Evolutionary conservation across 2,888 invertebrate genomes (phyloP).

Genomic region (Horisme vitalbata): DNA sequence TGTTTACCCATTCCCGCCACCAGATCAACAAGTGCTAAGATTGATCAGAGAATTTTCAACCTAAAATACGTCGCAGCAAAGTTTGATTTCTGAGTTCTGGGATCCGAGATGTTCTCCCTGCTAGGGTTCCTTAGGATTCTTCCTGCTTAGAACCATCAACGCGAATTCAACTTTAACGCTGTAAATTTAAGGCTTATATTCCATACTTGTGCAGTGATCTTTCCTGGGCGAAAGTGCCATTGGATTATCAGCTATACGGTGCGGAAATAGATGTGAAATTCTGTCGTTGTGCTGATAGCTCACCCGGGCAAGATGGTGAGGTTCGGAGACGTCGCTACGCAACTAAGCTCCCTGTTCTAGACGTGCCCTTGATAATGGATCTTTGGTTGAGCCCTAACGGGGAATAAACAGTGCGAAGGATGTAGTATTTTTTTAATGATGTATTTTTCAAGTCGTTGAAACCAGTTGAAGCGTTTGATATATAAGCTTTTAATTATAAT

Average conservation of each 20-base stretch:
- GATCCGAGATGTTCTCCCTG: constrained; percentile 1
- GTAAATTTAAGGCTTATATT: constrained; percentile 6
- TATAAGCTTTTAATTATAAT: no score
- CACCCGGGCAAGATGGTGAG: constrained; percentile 30
- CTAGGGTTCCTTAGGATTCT: constrained; percentile 6
- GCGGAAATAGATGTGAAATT: constrained; percentile 10
- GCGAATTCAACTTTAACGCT: constrained; percentile 1
- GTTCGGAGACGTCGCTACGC: constrained; percentile 30
- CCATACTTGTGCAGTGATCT: background rate
- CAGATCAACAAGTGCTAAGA: constrained; percentile 33
- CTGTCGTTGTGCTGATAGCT: background rate
- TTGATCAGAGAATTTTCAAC: constrained; percentile 4
- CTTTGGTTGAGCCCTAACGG: constrained; percentile 15
- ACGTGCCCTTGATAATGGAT: constrained; percentile 39
- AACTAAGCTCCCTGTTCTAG: constrained; percentile 23
- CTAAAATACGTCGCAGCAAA: background rate
- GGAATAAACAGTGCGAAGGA: constrained; percentile 12
- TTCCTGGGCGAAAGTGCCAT: background rate
- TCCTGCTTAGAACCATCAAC: background rate
- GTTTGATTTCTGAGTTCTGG: background rate
- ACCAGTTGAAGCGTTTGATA: no score
- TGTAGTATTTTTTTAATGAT: constrained; percentile 4
- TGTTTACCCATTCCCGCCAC: constrained; percentile 25
- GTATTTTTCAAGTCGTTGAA: no score
- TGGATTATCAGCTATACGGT: constrained; percentile 9